These are phyloP conservation scores for Rhinatrema bivittatum DNA, from an alignment of 2,797 vertebrate genomes.

Conservation along the genomic window DNA sequence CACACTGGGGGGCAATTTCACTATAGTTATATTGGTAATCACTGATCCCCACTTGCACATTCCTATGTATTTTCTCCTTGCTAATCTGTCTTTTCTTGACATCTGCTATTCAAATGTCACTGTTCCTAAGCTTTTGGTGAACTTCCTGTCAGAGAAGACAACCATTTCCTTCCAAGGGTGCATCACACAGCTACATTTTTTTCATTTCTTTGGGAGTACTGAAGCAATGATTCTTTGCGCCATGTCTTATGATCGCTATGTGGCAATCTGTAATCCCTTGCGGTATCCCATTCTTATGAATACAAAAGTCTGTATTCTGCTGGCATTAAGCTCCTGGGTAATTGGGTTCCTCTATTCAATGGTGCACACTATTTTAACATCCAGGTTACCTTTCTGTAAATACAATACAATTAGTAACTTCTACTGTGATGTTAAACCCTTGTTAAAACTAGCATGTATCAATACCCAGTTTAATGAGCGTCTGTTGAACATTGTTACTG, in stretches of 20 bases:
- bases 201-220: background rate
- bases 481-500: background rate
- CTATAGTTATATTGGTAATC: background rate
- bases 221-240: background rate
- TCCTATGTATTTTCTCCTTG: constrained; percentile 6
- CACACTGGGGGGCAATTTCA: background rate
- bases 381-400: background rate
- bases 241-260: constrained; percentile 3
- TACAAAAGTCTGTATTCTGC: background rate
- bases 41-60: background rate
- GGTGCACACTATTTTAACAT: background rate
- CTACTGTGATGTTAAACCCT: background rate
- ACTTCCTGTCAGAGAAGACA: background rate
- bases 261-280: background rate
- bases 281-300: background rate
- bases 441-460: background rate
- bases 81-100: too few relatives aligned
- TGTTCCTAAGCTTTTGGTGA: constrained; percentile 2
- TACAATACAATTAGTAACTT: background rate
- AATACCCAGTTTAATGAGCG: background rate
- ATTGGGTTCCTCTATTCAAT: background rate
- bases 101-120: background rate
- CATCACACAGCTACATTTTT: constrained; percentile 2
- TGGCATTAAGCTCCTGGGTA: background rate
- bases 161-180: constrained; percentile 4